Percentiles rank a stretch among this genome's conserved stretches.
phyloP scores from a whole-genome alignment of 2,113 vertebrate genomes.

The Poecile atricapillus region DNA sequence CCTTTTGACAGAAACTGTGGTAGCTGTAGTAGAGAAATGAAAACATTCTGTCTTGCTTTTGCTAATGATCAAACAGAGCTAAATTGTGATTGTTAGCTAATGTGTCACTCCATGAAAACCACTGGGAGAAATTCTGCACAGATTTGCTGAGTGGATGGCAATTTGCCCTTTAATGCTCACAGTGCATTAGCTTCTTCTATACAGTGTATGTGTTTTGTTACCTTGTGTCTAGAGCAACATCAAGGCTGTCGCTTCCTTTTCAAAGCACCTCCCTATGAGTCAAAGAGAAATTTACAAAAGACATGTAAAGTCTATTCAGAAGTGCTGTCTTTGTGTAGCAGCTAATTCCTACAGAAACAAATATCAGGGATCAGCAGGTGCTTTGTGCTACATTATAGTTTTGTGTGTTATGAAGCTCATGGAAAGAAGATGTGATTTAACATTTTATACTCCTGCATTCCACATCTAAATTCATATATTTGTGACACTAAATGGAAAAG shows the following conservation, averaged over 20 bases:
- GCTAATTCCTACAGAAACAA: background rate
- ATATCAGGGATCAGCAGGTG: background rate
- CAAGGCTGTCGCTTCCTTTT: background rate
- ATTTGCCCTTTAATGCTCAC: slow-evolving; percentile 1
- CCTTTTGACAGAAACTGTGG: background rate
- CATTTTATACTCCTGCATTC: background rate
- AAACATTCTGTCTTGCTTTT: background rate
- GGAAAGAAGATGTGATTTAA: background rate
- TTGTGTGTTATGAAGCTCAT: background rate
- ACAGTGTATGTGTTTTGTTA: background rate
- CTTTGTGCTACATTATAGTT: background rate
- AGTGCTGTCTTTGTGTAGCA: background rate
- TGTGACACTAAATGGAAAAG: background rate
- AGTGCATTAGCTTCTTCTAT: background rate
- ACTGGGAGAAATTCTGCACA: background rate
- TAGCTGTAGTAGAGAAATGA: background rate
- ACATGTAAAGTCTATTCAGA: background rate
- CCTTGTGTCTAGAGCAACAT: background rate
- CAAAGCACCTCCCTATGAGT: background rate
- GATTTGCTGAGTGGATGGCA: slow-evolving; percentile 10
- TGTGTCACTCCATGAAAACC: background rate
- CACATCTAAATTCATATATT: background rate
- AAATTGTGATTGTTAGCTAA: slow-evolving; percentile 14
- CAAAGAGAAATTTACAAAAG: background rate
- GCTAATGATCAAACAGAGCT: background rate